Percentiles rank a stretch among this genome's conserved stretches.
Evolutionary conservation across 2,113 vertebrate species (phyloP).

Genomic region (Pithys albifrons): DNA sequence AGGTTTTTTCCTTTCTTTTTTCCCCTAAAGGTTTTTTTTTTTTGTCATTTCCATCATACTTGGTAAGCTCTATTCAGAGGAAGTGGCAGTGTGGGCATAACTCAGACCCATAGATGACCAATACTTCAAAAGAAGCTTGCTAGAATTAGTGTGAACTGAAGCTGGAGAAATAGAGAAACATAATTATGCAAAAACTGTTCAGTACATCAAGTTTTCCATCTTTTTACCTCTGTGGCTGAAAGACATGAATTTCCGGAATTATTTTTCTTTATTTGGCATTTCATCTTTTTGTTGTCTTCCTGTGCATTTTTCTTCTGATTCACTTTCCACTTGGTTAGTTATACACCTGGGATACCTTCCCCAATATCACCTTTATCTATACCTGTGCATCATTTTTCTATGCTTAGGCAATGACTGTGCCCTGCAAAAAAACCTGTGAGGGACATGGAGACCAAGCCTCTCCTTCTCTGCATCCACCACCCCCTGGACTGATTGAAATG

Average conservation of each 20-base stretch:
- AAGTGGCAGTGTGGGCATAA: background rate
- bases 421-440: background rate
- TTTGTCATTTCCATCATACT: background rate
- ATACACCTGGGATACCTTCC: background rate
- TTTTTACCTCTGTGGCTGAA: background rate
- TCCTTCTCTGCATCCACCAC: background rate
- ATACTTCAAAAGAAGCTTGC: background rate
- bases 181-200: background rate
- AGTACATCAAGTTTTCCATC: background rate
- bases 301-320: background rate
- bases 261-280: background rate
- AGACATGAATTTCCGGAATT: background rate
- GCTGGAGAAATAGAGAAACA: background rate
- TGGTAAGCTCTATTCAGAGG: background rate
- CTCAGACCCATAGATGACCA: background rate
- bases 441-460: background rate
- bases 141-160: background rate
- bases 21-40: background rate
- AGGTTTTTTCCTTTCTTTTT: background rate
- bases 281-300: background rate
- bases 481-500: fast-evolving
- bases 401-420: background rate
- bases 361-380: background rate
- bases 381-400: background rate
- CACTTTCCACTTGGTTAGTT: background rate